A percentile compares a stretch with the other conserved stretches of the same genome.
These are phyloP conservation scores for Pelmatolapia mariae DNA, from an alignment of 2,113 vertebrate species.

Conservation along the genomic window DNA sequence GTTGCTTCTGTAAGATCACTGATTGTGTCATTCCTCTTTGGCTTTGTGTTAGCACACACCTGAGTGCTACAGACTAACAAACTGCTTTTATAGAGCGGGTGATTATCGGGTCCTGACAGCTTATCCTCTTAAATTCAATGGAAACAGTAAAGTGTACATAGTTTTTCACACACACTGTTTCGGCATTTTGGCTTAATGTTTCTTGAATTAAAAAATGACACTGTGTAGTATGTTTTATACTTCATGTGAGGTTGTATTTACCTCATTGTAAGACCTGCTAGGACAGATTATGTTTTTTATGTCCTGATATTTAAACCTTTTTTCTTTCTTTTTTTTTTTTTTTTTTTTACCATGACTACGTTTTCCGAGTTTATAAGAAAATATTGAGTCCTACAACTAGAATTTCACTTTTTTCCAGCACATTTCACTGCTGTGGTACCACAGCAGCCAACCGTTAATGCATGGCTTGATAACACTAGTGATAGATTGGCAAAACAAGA, in stretches of 20 bases:
- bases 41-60: not conserved
- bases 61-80: not conserved
- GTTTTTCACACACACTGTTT: not conserved
- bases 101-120: not conserved
- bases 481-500: not conserved
- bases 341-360: not conserved
- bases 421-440: not conserved
- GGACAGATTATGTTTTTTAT: not conserved
- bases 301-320: not conserved
- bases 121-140: not conserved
- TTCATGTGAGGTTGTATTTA: not conserved
- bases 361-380: not conserved
- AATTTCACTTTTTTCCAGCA: not conserved
- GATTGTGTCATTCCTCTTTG: not conserved
- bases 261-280: not conserved
- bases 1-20: not conserved
- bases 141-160: not conserved
- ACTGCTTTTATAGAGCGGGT: not conserved
- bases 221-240: not conserved
- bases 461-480: not conserved
- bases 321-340: not conserved
- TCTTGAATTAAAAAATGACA: not conserved
- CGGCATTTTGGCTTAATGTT: not conserved
- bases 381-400: not conserved
- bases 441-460: not conserved